Base-by-base conservation (phyloP, 2,797 vertebrate genomes). In the Meda fulgida region DNA sequence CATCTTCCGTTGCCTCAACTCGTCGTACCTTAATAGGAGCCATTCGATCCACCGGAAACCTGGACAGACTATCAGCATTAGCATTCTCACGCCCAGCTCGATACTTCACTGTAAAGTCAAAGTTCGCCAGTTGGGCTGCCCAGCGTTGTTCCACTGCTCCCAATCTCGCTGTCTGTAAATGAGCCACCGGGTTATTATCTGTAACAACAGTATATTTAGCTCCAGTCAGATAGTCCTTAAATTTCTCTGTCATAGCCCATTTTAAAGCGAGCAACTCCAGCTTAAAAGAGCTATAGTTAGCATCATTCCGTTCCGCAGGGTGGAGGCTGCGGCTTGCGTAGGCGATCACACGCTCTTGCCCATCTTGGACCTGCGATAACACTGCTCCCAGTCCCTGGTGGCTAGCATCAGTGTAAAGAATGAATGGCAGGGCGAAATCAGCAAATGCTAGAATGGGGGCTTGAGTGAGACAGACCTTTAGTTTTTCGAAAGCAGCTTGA, bases 381-480 rank as follows among this genome's bases (percentile, higher is more conserved):
- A 86, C 82, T 14, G 63, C 70, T 1, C 80, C 88, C 7, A 86
- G 53, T 5, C 75, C 82, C 0, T 66, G 40, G 14, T 58, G 53
- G 10, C 85, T 88, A 3, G 72, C 66, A 78, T 88, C 85, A 31
- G 83, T 88, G 18, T 86, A 79, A 6, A 75, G n/a, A 46, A 89
- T 1, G 75, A 58, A 18, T 48, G 65, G 80, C 80, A 87, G 8
- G 0, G 31, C 21, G 9, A 36, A 67, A 21, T 21, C 31, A 8
- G 29, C 29, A 31, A 40, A 0, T 48, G 69, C 76, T 5, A 88
- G 5, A 7, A 88, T 4, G 0, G 75, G 75, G 1, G 75, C 63
- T 5, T 79, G 29, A 1, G 72, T 5, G 4, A 86, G 46, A 0
- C 48, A 76, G 4, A 2, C 10, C 5, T 86, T 85, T 9, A 85